A percentile compares a stretch with the other conserved stretches of the same genome.
phyloP scores from a whole-genome alignment of 2,113 vertebrate species.

The Cromileptes altivelis region DNA sequence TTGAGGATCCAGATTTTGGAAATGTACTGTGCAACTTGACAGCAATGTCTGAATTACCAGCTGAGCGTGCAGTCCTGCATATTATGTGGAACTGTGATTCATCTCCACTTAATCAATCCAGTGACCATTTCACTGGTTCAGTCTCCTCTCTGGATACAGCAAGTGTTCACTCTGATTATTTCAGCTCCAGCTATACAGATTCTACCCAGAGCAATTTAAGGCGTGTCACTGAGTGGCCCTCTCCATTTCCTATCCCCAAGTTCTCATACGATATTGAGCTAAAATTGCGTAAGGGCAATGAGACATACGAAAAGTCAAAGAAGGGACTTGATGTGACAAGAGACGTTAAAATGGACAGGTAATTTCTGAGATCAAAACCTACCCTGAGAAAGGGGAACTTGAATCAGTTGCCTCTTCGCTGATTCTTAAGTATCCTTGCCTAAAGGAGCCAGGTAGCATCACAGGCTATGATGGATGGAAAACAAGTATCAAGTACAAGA shows the following conservation, averaged over 20 bases:
- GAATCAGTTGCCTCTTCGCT: too few relatives aligned
- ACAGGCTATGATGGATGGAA: too few relatives aligned
- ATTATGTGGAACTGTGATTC: conserved; percentile 2
- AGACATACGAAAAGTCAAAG: conserved; percentile 27
- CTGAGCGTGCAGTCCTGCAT: conserved; percentile 14
- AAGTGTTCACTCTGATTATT: conserved; percentile 8
- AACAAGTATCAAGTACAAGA: too few relatives aligned
- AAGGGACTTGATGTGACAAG: not conserved
- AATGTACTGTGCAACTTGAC: conserved; percentile 12
- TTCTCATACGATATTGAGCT: conserved; percentile 49
- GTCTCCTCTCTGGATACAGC: conserved; percentile 37
- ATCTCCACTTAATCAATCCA: not conserved
- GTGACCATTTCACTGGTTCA: not conserved
- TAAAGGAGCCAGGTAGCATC: too few relatives aligned
- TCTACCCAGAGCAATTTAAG: not conserved
- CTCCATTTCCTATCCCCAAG: conserved; percentile 39
- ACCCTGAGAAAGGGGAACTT: too few relatives aligned
- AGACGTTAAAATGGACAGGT: too few relatives aligned
- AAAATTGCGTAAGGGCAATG: conserved; percentile 42
- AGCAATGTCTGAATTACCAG: not conserved
- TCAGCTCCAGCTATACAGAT: not conserved
- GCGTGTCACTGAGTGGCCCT: conserved; percentile 1
- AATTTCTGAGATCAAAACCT: too few relatives aligned
- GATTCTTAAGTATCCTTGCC: too few relatives aligned
- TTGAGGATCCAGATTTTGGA: conserved; percentile 23